Conservation (phyloP, 2,797 vertebrate species). For the Streptopelia turtur region DNA sequence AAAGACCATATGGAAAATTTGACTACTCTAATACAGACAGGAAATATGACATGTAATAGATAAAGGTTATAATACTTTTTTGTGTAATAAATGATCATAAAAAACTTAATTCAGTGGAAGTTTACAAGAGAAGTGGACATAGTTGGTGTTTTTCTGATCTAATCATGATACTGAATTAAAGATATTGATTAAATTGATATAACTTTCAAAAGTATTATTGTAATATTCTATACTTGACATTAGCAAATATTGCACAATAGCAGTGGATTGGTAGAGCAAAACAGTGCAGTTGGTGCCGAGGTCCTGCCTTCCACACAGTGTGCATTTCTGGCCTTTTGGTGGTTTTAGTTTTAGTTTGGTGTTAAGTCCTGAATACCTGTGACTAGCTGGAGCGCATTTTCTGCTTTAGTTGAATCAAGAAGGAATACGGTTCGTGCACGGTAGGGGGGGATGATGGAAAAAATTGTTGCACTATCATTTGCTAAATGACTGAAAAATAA, state of each 20-base stretch:
- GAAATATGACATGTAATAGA: background rate
- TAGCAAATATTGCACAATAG: background rate
- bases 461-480: background rate
- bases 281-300: background rate
- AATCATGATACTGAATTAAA: background rate
- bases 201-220: background rate
- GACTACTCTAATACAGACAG: slow-evolving; percentile 15
- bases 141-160: background rate
- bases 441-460: background rate
- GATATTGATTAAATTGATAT: background rate
- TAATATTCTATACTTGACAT: background rate
- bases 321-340: background rate
- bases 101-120: background rate
- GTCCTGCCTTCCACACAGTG: background rate
- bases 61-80: background rate
- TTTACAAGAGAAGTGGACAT: background rate
- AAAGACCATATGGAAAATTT: slow-evolving; percentile 65
- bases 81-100: background rate
- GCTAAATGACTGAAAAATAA: background rate
- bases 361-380: background rate
- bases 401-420: background rate
- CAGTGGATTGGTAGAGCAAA: background rate
- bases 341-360: background rate
- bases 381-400: background rate
- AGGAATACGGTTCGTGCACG: background rate